Evolutionary conservation across 2,113 vertebrate species (phyloP).

Genomic region (Willisornis vidua): DNA sequence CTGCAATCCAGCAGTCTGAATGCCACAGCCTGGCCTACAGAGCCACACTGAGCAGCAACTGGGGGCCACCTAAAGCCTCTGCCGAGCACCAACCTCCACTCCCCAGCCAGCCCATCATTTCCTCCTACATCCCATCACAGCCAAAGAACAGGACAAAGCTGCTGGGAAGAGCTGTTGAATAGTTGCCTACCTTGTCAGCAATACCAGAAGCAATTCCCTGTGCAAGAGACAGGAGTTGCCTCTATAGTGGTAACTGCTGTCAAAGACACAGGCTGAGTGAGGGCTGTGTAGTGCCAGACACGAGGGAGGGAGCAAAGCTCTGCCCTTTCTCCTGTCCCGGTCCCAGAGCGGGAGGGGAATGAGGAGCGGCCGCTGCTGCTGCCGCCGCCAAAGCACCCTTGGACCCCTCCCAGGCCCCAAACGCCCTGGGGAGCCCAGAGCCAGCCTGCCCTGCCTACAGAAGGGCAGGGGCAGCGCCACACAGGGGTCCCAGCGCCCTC

Average conservation of each 20-base stretch:
- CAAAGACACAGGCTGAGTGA: rapidly evolving
- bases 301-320: not conserved
- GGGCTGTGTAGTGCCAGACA: not conserved
- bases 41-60: not conserved
- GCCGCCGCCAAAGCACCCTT: not conserved
- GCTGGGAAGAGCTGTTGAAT: not conserved
- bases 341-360: not conserved
- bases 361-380: not conserved
- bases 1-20: not conserved
- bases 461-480: rapidly evolving
- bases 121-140: not conserved
- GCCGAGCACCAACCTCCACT: not conserved
- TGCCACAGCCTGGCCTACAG: not conserved
- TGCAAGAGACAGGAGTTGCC: not conserved
- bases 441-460: not conserved
- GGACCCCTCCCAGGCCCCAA: not conserved
- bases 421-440: not conserved
- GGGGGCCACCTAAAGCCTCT: not conserved
- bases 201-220: not conserved
- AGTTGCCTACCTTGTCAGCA: not conserved
- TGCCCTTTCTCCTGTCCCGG: not conserved
- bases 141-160: not conserved
- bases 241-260: not conserved
- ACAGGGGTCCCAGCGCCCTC: not conserved
- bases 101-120: not conserved